These are phyloP conservation scores for Podiceps cristatus DNA, from an alignment of 2,113 vertebrate species.

Conservation along the genomic window DNA sequence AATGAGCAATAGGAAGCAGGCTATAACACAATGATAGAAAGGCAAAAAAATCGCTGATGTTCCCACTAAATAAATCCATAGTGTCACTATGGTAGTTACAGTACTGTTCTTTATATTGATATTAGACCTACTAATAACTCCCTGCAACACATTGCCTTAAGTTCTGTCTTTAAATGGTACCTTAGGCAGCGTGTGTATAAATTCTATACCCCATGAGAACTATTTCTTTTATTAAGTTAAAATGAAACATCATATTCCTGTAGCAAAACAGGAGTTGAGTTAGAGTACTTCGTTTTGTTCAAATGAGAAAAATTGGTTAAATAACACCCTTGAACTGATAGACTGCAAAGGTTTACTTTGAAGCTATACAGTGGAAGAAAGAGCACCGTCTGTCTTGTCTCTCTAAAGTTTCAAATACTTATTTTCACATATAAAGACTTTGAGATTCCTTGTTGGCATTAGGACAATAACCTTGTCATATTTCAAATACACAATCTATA, in stretches of 20 bases:
- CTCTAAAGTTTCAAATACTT: constrained; percentile 25
- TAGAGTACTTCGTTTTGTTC: neutral
- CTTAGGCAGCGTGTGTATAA: neutral
- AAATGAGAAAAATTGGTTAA: constrained; percentile 29
- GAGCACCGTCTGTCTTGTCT: neutral
- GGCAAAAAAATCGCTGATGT: neutral
- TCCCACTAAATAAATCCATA: neutral
- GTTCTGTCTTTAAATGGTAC: neutral
- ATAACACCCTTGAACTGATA: constrained; percentile 31
- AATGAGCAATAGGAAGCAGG: neutral
- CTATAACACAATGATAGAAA: neutral
- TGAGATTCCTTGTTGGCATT: constrained; percentile 8
- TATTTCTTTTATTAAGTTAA: neutral
- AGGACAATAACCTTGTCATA: neutral
- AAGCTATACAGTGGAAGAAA: neutral
- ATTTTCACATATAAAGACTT: neutral
- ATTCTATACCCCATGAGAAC: neutral
- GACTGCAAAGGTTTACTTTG: constrained; percentile 31
- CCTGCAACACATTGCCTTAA: neutral
- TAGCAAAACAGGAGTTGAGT: neutral
- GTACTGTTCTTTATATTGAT: neutral
- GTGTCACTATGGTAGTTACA: neutral
- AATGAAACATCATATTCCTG: neutral
- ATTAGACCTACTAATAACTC: neutral
- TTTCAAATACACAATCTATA: constrained; percentile 14